These are phyloP conservation scores for Cheilosia soror DNA, from an alignment of 2,888 invertebrate genomes.

Conservation along the genomic window DNA sequence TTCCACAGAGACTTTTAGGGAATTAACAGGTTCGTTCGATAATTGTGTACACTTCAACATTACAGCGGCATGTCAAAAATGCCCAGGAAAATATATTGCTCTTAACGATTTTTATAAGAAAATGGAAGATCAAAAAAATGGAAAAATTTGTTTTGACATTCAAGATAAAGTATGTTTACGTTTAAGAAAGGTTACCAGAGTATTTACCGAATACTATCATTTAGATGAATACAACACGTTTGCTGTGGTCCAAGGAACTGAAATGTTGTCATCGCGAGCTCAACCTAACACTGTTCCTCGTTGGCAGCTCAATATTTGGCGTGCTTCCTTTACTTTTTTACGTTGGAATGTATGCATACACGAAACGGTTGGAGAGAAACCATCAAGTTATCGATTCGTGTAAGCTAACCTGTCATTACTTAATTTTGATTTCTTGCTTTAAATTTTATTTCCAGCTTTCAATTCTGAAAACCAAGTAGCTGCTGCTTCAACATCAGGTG, in stretches of 20 bases:
- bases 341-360: conserved; percentile 76
- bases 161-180: conserved; percentile 47
- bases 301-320: conserved; percentile 75
- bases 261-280: conserved; percentile 80
- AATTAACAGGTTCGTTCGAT: accelerated
- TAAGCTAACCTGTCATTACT: conserved; percentile 24
- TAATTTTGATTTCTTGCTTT: neutral
- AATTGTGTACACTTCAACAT: neutral
- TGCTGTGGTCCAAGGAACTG: conserved; percentile 79
- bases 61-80: neutral
- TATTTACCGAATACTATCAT: neutral
- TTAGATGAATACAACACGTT: conserved; percentile 81
- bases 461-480: conserved; percentile 1
- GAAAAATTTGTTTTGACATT: conserved; percentile 55
- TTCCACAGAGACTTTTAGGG: neutral
- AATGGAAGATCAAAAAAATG: conserved; percentile 48
- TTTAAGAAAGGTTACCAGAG: neutral
- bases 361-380: conserved; percentile 79
- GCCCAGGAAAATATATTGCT: neutral
- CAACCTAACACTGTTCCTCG: conserved; percentile 76
- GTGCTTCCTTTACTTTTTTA: conserved; percentile 80
- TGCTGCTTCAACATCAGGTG: conserved; percentile 28
- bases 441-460: conserved; percentile 13
- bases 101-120: conserved; percentile 39
- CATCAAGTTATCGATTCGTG: conserved; percentile 78